These are phyloP conservation scores for Formica exsecta DNA, from an alignment of 1,140 invertebrate species.

Conservation along the genomic window DNA sequence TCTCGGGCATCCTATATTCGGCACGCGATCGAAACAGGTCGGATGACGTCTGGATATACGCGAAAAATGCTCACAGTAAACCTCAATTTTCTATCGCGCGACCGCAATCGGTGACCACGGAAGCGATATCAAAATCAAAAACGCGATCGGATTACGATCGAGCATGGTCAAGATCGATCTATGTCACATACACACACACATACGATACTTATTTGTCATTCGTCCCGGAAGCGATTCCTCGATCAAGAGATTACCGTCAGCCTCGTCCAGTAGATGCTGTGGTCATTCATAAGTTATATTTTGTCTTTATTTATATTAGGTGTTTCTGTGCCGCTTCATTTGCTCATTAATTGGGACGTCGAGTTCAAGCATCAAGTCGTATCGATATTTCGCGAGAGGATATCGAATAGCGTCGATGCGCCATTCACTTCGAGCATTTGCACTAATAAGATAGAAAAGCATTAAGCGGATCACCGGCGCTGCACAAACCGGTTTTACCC, in stretches of 20 bases:
- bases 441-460: conserved; percentile 36
- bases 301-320: conserved; percentile 7
- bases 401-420: background rate
- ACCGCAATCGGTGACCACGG: conserved; percentile 78
- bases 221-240: background rate
- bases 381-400: background rate
- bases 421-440: conserved; percentile 16
- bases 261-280: background rate
- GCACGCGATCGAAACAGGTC: background rate
- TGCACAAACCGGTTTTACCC: conserved; percentile 19
- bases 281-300: background rate
- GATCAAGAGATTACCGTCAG: background rate
- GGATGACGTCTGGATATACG: background rate
- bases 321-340: background rate
- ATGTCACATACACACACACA: background rate
- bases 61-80: conserved; percentile 72
- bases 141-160: conserved; percentile 76
- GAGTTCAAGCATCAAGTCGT: background rate
- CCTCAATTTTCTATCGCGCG: conserved; percentile 82
- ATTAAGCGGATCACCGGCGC: conserved; percentile 24
- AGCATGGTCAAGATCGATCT: conserved; percentile 37
- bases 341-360: too few species aligned
- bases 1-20: conserved; percentile 1
- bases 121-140: conserved; percentile 80
- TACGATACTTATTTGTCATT: conserved; percentile 31